Conservation (phyloP, 2,888 invertebrate genomes). For the Torymus aiolomorphi region DNA sequence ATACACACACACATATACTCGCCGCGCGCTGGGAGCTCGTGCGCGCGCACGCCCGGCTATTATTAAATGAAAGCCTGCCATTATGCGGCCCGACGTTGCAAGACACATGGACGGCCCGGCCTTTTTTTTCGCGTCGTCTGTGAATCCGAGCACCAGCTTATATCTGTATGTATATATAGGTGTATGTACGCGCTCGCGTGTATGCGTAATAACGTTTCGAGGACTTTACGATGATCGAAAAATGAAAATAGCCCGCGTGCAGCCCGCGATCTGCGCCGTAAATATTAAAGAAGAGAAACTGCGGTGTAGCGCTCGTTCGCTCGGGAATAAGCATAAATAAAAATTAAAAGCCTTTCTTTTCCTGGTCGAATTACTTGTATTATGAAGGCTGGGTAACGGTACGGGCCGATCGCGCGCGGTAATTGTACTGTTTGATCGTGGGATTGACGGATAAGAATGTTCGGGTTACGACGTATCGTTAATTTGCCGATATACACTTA, state of each 20-base stretch:
- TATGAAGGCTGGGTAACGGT: not conserved
- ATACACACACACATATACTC: not conserved
- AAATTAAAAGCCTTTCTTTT: constrained; percentile 39
- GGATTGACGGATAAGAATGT: not conserved
- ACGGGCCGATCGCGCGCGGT: not conserved
- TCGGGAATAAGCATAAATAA: constrained; percentile 14
- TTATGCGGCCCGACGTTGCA: constrained; percentile 26
- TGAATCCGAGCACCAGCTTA: not conserved
- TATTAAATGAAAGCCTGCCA: constrained; percentile 44
- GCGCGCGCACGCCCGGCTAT: constrained; percentile 21
- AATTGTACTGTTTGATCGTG: constrained; percentile 1
- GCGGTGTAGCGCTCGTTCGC: not conserved
- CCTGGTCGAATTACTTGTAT: constrained; percentile 12
- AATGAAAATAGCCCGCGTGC: constrained; percentile 22
- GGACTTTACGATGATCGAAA: constrained; percentile 27
- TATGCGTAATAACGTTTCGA: not conserved
- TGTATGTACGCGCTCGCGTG: not conserved
- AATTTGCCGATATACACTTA: too few species aligned
- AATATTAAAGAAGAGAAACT: constrained; percentile 41
- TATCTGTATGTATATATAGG: not conserved
- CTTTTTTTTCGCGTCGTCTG: not conserved
- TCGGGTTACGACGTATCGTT: too few species aligned
- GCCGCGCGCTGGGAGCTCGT: not conserved
- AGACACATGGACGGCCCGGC: constrained; percentile 3
- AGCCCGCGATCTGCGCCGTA: not conserved